Conservation (phyloP, 30 jellyfish, hydroid and myxozoan genomes). For the Chrysaora quinquecirrha region DNA sequence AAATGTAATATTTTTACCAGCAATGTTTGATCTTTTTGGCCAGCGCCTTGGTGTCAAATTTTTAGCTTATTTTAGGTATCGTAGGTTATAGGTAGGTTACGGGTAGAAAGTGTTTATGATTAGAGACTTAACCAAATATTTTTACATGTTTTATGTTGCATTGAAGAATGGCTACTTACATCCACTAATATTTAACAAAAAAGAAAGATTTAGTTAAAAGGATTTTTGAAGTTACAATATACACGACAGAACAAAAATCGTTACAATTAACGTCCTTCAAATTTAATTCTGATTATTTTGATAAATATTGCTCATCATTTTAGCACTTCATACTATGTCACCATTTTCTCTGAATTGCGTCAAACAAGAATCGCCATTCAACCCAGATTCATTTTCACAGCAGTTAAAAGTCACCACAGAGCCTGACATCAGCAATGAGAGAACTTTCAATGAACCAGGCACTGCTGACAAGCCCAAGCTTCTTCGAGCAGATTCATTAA, state of each 20-base stretch:
- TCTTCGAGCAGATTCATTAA: neutral
- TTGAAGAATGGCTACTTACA: no score
- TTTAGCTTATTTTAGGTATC: no score
- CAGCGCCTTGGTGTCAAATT: no score
- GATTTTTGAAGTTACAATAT: neutral
- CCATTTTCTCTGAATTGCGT: conserved; percentile 41
- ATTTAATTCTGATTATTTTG: neutral
- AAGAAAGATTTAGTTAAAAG: neutral
- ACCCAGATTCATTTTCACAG: neutral
- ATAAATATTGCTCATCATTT: neutral
- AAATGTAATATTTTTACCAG: no score
- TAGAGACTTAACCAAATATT: no score
- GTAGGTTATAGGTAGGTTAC: no score
- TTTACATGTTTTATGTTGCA: no score
- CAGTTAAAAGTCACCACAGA: neutral
- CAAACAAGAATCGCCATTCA: conserved; percentile 11
- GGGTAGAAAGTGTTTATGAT: no score
- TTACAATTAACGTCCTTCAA: neutral
- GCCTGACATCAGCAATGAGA: neutral
- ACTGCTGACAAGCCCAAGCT: neutral
- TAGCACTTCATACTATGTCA: conserved; percentile 34
- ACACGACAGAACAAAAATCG: neutral
- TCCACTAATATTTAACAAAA: no score
- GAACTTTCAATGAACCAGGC: neutral
- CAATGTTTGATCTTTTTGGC: no score